Evolutionary conservation across 2,113 vertebrate species (phyloP).

Genomic region (Ameiurus melas): DNA sequence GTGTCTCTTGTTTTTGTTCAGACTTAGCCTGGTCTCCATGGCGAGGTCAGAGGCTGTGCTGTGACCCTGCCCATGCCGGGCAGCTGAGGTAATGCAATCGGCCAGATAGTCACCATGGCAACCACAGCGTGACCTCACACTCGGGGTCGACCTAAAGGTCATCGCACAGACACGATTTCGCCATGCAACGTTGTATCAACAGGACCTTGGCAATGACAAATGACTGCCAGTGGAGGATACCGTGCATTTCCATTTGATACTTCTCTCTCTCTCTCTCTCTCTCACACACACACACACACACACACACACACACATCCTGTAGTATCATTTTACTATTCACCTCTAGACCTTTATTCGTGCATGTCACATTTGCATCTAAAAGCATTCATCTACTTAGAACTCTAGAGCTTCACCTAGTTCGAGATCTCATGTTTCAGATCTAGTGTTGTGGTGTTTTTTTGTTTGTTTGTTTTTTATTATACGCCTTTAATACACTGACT

Average conservation of each 20-base stretch:
- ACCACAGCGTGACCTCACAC: slow-evolving; percentile 74
- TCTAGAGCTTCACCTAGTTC: neutral
- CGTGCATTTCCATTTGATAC: slow-evolving; percentile 41
- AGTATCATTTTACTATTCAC: slow-evolving; percentile 41
- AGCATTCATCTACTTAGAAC: neutral
- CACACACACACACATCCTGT: slow-evolving; percentile 18
- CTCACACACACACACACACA: slow-evolving; percentile 28
- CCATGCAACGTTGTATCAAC: slow-evolving; percentile 52
- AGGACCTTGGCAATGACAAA: slow-evolving; percentile 56
- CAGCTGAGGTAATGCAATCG: slow-evolving; percentile 76
- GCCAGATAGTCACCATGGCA: slow-evolving; percentile 75
- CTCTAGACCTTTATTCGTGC: slow-evolving; percentile 29
- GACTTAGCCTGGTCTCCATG: slow-evolving; percentile 63
- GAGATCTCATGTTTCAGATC: neutral
- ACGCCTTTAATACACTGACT: neutral
- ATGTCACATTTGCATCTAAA: slow-evolving; percentile 31
- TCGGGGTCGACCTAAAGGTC: slow-evolving; percentile 76
- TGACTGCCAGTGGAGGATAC: slow-evolving; percentile 51
- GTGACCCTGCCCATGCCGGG: slow-evolving; percentile 74
- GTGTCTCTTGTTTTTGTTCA: slow-evolving; percentile 61
- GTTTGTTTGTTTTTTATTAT: neutral
- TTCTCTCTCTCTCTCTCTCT: neutral
- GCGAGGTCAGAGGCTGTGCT: slow-evolving; percentile 73
- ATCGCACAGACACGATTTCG: slow-evolving; percentile 55
- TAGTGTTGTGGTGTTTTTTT: neutral